Evolutionary conservation across 2,888 invertebrate genomes (phyloP).

Genomic region (Perizoma affinitatum): DNA sequence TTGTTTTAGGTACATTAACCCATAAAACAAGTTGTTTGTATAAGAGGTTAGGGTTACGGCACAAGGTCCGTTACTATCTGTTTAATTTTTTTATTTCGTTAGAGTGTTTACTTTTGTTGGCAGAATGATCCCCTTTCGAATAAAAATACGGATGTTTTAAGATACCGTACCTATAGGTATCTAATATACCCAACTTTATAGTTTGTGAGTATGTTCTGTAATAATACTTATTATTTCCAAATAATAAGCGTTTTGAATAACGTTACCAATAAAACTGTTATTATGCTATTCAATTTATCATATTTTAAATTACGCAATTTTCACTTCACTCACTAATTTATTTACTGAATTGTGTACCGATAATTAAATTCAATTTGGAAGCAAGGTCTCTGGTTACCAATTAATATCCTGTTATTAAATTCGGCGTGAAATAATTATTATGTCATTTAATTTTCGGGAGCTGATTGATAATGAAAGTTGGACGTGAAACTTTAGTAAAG

Average conservation of each 20-base stretch:
- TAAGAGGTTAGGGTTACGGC: too few relatives aligned
- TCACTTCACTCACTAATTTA: slow-evolving; percentile 31
- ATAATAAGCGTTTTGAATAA: background rate
- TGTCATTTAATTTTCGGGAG: slow-evolving; percentile 29
- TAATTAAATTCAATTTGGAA: slow-evolving; percentile 55
- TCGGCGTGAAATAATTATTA: slow-evolving; percentile 34
- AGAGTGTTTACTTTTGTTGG: too few relatives aligned
- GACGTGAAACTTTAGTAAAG: slow-evolving; percentile 2
- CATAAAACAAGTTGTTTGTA: too few relatives aligned
- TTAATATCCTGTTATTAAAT: slow-evolving; percentile 40
- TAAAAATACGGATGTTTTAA: too few relatives aligned
- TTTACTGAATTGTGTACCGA: slow-evolving; percentile 34
- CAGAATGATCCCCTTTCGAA: too few relatives aligned
- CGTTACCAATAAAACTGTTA: background rate
- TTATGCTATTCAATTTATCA: slow-evolving; percentile 6
- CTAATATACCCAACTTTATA: too few relatives aligned
- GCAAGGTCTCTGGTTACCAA: slow-evolving; percentile 41
- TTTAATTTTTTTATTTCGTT: too few relatives aligned
- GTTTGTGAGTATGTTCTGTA: too few relatives aligned
- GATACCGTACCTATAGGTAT: too few relatives aligned
- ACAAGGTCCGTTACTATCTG: too few relatives aligned
- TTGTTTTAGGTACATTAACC: too few relatives aligned
- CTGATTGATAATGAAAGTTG: slow-evolving; percentile 27
- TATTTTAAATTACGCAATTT: slow-evolving; percentile 24
- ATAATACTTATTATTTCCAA: slow-evolving; percentile 13